These are phyloP conservation scores for Barypeithes pellucidus DNA, from an alignment of 2,888 invertebrate genomes.

Conservation along the genomic window DNA sequence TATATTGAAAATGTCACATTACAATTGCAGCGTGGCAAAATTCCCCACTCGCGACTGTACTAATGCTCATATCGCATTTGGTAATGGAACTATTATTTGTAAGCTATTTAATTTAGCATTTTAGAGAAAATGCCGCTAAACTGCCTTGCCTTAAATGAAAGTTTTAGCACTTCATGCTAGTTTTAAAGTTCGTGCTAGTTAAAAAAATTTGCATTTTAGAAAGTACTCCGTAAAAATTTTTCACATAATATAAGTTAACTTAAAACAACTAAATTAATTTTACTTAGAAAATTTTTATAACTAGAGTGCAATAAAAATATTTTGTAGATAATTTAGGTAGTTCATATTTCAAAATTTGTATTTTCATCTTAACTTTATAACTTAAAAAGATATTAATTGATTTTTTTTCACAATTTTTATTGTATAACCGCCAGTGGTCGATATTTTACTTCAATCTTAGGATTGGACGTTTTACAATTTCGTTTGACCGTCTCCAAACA, in stretches of 20 bases:
- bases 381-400: background rate
- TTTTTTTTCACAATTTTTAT: background rate
- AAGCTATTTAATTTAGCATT: background rate
- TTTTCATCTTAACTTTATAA: slow-evolving; percentile 17
- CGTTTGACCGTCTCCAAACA: too few species aligned
- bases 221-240: slow-evolving; percentile 8
- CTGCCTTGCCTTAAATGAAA: slow-evolving; percentile 15
- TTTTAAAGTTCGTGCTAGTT: too few species aligned
- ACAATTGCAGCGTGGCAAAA: too few species aligned
- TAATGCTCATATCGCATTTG: too few species aligned
- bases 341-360: slow-evolving; percentile 12
- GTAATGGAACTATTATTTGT: background rate
- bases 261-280: too few species aligned
- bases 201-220: slow-evolving; percentile 13
- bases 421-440: too few species aligned
- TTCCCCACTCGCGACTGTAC: too few species aligned
- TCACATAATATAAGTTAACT: background rate
- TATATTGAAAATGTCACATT: too few species aligned
- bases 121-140: slow-evolving; percentile 10
- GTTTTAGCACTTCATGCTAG: background rate
- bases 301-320: slow-evolving; percentile 24
- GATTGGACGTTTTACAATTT: too few species aligned
- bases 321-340: slow-evolving; percentile 19
- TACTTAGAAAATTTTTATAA: slow-evolving; percentile 18
- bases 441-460: too few species aligned